Percentiles rank a stretch among this genome's conserved stretches.
Conservation (phyloP, 1,140 invertebrate genomes). For the Maconellicoccus hirsutus region DNA sequence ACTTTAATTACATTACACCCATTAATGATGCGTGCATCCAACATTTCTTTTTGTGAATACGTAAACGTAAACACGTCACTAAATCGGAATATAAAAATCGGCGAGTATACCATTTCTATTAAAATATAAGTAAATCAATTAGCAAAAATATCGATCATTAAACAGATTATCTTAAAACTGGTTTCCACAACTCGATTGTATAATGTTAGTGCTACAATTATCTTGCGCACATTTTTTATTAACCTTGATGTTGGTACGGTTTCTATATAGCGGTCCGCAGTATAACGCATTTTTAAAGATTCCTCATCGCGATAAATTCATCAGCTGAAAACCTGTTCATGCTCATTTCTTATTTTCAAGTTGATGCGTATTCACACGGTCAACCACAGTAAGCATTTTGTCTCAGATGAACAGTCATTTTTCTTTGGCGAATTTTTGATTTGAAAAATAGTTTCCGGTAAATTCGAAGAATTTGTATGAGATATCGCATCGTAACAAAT, state of each 20-base stretch:
- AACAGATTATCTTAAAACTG: background rate
- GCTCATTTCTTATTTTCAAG: background rate
- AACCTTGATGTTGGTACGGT: background rate
- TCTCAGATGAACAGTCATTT: too few relatives aligned
- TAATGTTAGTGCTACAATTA: background rate
- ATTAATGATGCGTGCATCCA: background rate
- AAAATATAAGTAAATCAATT: background rate
- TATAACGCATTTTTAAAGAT: constrained; percentile 2
- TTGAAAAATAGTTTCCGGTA: too few relatives aligned
- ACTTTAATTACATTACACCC: background rate
- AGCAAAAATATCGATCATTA: background rate
- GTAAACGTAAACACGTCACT: background rate
- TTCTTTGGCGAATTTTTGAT: too few relatives aligned
- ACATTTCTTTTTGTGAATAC: background rate
- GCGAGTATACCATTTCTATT: background rate
- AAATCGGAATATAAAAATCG: background rate
- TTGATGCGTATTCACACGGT: background rate
- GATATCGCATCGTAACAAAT: too few relatives aligned
- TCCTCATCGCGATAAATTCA: background rate
- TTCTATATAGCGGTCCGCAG: background rate
- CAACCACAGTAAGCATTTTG: too few relatives aligned
- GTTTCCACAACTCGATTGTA: background rate
- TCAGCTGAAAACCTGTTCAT: background rate
- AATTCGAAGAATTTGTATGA: too few relatives aligned
- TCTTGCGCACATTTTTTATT: background rate